Base-by-base conservation (phyloP, 2,797 vertebrate genomes). In the Nyctalus aviator region DNA sequence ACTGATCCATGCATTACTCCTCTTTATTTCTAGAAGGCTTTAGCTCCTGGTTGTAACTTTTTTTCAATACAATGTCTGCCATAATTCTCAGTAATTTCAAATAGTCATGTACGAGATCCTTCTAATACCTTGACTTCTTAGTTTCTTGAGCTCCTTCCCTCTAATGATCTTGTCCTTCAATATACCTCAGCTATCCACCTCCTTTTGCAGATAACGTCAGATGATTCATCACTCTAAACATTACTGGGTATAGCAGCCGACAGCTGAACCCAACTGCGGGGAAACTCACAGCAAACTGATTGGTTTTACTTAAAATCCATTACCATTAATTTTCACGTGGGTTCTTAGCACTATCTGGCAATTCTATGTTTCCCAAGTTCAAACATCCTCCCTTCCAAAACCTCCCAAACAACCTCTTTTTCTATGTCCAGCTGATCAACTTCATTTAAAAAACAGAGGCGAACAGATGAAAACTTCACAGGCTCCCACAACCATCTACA, bases 221-320 rank as follows among this genome's bases (percentile, higher is more conserved):
- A 41, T 55, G 32, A 78, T 66, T 92, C 59, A 92, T 79, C 44
- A 8, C 41, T 81, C 75, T 82, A 46, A 92, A 88, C 14, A 35
- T 17, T n/a, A 35, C 68, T 82, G 41, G 50, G 13, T 21, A 32
- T 27, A 86, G 55, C 48, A 64, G 25, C 81, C 71, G 37, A 32
- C 86, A 84, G 90, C 90, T 81, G 91, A 94, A 79, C 69, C 71
- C 93, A 95, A 57, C 57, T 83, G 78, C 57, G 84, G 50, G 57
- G 84, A 85, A 96, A 50, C 44, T 81, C 14, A 32, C 46, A 82
- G 48, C 25, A 69, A 72, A 8, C 5, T 8, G 2, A 84, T 59
- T 69, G 55, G 62, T 91, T 91, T 88, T 73, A 84, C 30, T 87
- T 78, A 66, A 79, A 77, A 71, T 68, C 53, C 25, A 41, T 50